Percentiles rank a stretch among this genome's conserved stretches.
Evolutionary conservation across 2,797 vertebrate genomes (phyloP).

Genomic region (Catharus ustulatus): DNA sequence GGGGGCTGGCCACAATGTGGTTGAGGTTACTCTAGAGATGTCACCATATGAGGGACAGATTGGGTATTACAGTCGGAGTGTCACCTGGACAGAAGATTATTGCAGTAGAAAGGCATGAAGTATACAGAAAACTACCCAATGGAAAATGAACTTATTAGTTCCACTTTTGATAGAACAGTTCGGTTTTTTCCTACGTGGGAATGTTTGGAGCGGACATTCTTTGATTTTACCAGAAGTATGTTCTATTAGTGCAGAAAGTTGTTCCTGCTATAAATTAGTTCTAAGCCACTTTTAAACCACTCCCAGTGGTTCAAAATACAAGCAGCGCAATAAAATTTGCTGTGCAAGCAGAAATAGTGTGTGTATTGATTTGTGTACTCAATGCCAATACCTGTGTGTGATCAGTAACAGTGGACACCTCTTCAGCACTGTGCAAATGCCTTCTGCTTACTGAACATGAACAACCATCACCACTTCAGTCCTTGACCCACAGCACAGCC

Average conservation of each 20-base stretch:
- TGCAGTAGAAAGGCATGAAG: neutral
- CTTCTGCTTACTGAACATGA: neutral
- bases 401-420: neutral
- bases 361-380: neutral
- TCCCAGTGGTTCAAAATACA: neutral
- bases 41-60: neutral
- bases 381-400: neutral
- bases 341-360: neutral
- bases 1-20: neutral
- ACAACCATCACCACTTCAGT: neutral
- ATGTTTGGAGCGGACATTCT: neutral
- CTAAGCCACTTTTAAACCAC: neutral
- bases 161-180: neutral
- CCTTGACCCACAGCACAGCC: accelerated
- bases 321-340: conserved; percentile 14
- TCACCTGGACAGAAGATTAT: neutral
- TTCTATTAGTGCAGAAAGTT: neutral
- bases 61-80: neutral
- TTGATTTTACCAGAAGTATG: neutral
- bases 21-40: neutral
- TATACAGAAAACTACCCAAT: neutral
- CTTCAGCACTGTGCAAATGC: neutral
- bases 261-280: neutral
- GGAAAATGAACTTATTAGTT: neutral
- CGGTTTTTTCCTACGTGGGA: neutral